Evolutionary conservation across 2,113 vertebrate genomes (phyloP).

Genomic region (Corythornis cristatus): DNA sequence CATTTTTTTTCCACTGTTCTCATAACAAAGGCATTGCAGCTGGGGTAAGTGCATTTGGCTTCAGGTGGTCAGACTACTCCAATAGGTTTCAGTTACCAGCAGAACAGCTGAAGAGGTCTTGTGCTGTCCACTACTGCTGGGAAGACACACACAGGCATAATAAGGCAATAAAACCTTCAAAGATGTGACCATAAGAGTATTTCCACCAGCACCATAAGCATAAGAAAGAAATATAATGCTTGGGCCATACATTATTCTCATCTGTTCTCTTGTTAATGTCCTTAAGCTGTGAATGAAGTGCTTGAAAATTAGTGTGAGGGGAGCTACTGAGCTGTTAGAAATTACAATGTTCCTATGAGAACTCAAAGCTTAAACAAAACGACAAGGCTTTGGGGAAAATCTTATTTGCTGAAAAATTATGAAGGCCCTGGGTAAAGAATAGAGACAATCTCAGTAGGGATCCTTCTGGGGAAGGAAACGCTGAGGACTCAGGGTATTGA

Average conservation of each 20-base stretch:
- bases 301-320: neutral
- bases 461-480: neutral
- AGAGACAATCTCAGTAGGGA: neutral
- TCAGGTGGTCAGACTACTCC: neutral
- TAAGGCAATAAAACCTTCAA: neutral
- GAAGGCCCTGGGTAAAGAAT: neutral
- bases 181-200: neutral
- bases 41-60: neutral
- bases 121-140: rapidly evolving
- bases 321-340: neutral
- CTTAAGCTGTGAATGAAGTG: neutral
- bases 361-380: neutral
- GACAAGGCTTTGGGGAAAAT: neutral
- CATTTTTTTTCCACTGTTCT: neutral
- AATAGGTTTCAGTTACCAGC: neutral
- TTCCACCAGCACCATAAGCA: neutral
- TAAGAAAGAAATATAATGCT: neutral
- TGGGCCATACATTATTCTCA: neutral
- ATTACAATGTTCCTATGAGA: neutral
- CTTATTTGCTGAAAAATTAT: neutral
- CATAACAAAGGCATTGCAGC: rapidly evolving
- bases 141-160: neutral
- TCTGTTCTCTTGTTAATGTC: neutral
- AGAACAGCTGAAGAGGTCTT: neutral
- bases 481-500: neutral